Evolutionary conservation across 2,113 vertebrate genomes (phyloP).

Genomic region (Oryctolagus cuniculus): mOryCun1.1 NC_091451.1:32333501-32334000

Average conservation of each 20-base stretch:
- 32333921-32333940: slow-evolving; percentile 53
- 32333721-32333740: not conserved
- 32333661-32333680: slow-evolving; percentile 2
- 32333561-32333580: not conserved
- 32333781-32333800: not conserved
- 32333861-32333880: not conserved
- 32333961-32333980: slow-evolving; percentile 73
- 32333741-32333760: not conserved
- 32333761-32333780: not conserved
- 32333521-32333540: not conserved
- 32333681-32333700: slow-evolving; percentile 5
- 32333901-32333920: slow-evolving; percentile 34
- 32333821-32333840: not conserved
- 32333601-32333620: not conserved
- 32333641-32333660: not conserved
- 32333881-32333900: slow-evolving; percentile 42
- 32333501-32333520: not conserved
- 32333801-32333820: not conserved
- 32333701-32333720: not conserved
- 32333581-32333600: not conserved
- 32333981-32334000: slow-evolving; percentile 70
- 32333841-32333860: not conserved
- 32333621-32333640: not conserved
- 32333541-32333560: not conserved
- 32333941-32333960: slow-evolving; percentile 63